Evolutionary conservation across 2,888 invertebrate species (phyloP).

Genomic region (Sarcophaga subvicina): DNA sequence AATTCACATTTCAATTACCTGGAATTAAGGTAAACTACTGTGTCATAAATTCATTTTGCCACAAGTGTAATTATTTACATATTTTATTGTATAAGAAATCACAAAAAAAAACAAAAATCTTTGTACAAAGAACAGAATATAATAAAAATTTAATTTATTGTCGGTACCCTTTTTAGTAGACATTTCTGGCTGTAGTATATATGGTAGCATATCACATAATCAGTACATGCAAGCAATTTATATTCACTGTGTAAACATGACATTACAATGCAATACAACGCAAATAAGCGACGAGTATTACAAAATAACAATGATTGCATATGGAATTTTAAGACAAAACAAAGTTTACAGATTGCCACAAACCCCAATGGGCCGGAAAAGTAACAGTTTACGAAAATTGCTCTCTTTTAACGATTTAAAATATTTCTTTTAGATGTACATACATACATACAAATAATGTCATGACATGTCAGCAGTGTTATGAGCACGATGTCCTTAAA

Average conservation of each 20-base stretch:
- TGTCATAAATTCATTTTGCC: constrained; percentile 37
- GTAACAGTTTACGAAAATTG: neutral
- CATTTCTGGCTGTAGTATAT: neutral
- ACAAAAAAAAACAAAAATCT: neutral
- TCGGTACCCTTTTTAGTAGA: constrained; percentile 46
- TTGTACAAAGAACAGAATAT: neutral
- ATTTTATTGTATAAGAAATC: constrained; percentile 10
- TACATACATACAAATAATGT: too few relatives aligned
- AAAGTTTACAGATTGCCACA: neutral
- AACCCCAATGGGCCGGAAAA: neutral
- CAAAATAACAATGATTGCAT: constrained; percentile 36
- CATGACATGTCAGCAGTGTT: too few relatives aligned
- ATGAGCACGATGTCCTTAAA: too few relatives aligned
- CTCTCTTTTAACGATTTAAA: too few relatives aligned
- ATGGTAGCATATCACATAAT: constrained; percentile 11
- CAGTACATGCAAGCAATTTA: constrained; percentile 38
- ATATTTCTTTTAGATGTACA: too few relatives aligned
- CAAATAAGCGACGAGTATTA: constrained; percentile 42
- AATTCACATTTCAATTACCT: constrained; percentile 43
- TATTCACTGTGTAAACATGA: constrained; percentile 40
- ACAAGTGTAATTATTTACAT: constrained; percentile 50
- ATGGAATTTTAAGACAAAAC: neutral
- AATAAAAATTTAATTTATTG: constrained; percentile 27
- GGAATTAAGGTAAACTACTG: constrained; percentile 39
- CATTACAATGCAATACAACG: constrained; percentile 31